A percentile compares a stretch with the other conserved stretches of the same genome.
Evolutionary conservation across 1,140 invertebrate genomes (phyloP).

Genomic region (Polypedilum vanderplanki): DNA sequence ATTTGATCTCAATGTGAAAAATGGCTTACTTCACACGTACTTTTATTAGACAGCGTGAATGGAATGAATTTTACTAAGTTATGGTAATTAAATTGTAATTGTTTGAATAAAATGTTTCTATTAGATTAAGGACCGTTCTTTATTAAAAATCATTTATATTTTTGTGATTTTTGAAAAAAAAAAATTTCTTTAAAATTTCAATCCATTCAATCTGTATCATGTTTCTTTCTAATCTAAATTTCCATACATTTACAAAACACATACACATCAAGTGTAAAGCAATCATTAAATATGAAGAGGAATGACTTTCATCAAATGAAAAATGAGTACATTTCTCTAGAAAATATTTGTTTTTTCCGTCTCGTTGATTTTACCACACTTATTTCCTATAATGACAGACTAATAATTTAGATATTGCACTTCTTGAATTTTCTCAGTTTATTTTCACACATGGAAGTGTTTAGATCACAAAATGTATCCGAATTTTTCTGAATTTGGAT

Average conservation of each 20-base stretch:
- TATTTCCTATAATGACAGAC: background rate
- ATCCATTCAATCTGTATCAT: background rate
- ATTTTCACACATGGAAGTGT: slow-evolving; percentile 2
- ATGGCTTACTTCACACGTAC: background rate
- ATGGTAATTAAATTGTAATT: too few species aligned
- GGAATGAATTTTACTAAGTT: too few species aligned
- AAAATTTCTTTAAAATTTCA: too few species aligned
- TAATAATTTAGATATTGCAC: background rate
- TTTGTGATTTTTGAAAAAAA: too few species aligned
- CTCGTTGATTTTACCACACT: background rate
- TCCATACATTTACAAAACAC: background rate
- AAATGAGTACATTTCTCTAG: slow-evolving; percentile 18
- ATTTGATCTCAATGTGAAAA: background rate
- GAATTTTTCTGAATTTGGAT: slow-evolving; percentile 17
- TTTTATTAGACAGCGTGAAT: too few species aligned
- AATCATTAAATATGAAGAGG: background rate
- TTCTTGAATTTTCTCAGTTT: background rate
- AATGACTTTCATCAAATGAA: slow-evolving; percentile 4
- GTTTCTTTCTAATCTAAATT: background rate
- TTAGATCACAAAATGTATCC: slow-evolving; percentile 8
- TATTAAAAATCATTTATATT: too few species aligned
- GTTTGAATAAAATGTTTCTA: too few species aligned
- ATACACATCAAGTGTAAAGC: background rate
- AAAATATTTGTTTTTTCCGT: background rate
- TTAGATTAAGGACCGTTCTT: too few species aligned